Evolutionary conservation across 2,113 vertebrate genomes (phyloP), one percentile per base, ranked within the genome.

Genomic region (Bombycilla garrulus): DNA sequence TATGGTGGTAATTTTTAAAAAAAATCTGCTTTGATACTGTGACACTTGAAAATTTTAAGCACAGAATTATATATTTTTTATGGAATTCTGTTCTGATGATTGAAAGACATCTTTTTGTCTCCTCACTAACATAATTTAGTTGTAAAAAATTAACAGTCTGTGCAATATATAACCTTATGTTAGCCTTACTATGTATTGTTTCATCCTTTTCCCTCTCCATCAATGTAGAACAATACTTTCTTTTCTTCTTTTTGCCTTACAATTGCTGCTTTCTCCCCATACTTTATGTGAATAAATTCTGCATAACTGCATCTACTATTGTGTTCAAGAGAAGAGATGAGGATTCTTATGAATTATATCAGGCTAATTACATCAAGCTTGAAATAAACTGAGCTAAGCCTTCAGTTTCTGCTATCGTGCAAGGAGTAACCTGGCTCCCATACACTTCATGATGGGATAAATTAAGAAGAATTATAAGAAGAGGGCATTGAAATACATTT

Each of bases 241-340:
- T 24, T 72, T 47, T 66, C 29, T 47, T 9, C 18, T 38, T 78
- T 56, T 72, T 67, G n/a, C n/a, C 29, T 70, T 70, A 83, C 69
- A 88, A 36, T 88, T 83, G 40, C 38, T 91, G 74, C 51, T 76
- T 95, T 94, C 51, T 86, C 21, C 16, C 8, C 29, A 23, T 64
- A 66, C 81, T 93, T 84, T 82, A 77, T 79, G 10, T 77, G 66
- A 84, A 73, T 94, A 81, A 45, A 28, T 70, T 95, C 83, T 81
- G 47, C 60, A 78, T 88, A 95, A 70, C 26, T 69, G 21, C 29
- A 81, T 74, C 65, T 88, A 74, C 87, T 81, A 58, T 62, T 89
- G 53, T 24, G 8, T 76, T 94, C 57, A 51, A 66, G 54, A 78
- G 45, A 90, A 93, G 12, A 86, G 35, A 86, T 47, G 28, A 81